Base-by-base conservation (phyloP, 2,888 invertebrate genomes). In the Aphidoletes aphidimyza region DNA sequence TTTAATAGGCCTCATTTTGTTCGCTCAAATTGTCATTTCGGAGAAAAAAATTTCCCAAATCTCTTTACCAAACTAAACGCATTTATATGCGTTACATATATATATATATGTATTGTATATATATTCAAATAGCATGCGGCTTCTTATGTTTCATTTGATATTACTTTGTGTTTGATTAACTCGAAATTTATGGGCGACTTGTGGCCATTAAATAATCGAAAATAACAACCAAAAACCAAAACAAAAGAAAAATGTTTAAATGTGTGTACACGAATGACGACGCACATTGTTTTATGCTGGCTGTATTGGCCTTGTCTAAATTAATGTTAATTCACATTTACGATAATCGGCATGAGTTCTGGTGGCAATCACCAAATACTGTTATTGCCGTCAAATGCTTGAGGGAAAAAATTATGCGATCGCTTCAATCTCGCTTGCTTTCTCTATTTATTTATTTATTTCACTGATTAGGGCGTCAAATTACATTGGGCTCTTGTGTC, bases 291-390 rank as follows among this genome's bases (percentile, higher is more conserved):
- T 17, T 69, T 30, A 69, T 69, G 69, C 69, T 26, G 69, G 69
- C n/a, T 54, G 14, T 34, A 69, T 69, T 30, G 3, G 1, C 22
- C 6, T 69, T 69, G 69, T 69, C 69, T 69, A 30, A 69, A 69
- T 34, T 69, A 69, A 69, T 69, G 69, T 69, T 69, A 69, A 69
- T 69, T 69, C 26, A 69, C 34, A 30, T 69, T 69, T 69, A 69
- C 69, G 69, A 69, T 69, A 54, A 26, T 69, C 69, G 69, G 17
- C 69, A 14, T 69, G 69, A 9, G 30, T 34, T 69, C 34, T 69
- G 69, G 11, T 34, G 34, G 69, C 69, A 69, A 69, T 69, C 69
- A 69, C 17, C 69, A 30, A 69, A 69, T 69, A 30, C 2, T 30
- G 11, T 30, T 69, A 69, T 69, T 54, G n/a, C 54, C 47, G 42